phyloP scores from a whole-genome alignment of 1,140 invertebrate species.

The Philotrypesis tridentata region DNA sequence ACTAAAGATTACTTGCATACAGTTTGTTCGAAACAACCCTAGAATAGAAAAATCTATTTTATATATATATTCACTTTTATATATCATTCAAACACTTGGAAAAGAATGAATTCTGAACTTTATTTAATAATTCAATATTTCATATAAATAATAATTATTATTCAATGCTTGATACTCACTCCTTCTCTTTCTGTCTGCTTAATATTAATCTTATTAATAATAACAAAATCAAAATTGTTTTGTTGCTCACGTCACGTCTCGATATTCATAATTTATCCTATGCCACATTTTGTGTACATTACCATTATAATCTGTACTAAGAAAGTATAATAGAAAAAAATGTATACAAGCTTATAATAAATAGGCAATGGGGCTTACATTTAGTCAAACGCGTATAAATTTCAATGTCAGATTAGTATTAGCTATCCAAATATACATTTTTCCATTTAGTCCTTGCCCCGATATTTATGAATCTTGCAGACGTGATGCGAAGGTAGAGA shows the following conservation, averaged over 20 bases:
- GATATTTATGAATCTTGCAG: constrained; percentile 42
- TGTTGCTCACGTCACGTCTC: constrained; percentile 60
- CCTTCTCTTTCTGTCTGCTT: constrained; percentile 75
- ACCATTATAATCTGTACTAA: constrained; percentile 15
- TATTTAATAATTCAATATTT: constrained; percentile 53
- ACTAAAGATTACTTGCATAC: constrained; percentile 18
- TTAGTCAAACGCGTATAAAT: constrained; percentile 11
- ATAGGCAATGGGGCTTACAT: not conserved
- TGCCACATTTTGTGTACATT: constrained; percentile 54
- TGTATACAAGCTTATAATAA: not conserved
- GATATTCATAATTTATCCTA: constrained; percentile 56
- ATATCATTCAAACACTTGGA: constrained; percentile 27
- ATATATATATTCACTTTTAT: constrained; percentile 38
- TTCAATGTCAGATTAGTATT: not conserved
- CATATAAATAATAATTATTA: constrained; percentile 63
- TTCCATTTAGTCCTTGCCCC: constrained; percentile 13
- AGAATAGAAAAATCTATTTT: constrained; percentile 47
- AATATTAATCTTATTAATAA: constrained; percentile 66
- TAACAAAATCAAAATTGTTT: constrained; percentile 56
- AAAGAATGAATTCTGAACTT: constrained; percentile 51
- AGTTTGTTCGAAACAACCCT: not conserved
- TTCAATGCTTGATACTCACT: constrained; percentile 73
- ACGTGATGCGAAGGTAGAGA: constrained; percentile 23
- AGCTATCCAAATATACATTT: constrained; percentile 21
- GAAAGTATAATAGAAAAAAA: constrained; percentile 1